These are phyloP conservation scores for Ochropleura plecta DNA, from an alignment of 2,888 invertebrate genomes.

Conservation along the genomic window DNA sequence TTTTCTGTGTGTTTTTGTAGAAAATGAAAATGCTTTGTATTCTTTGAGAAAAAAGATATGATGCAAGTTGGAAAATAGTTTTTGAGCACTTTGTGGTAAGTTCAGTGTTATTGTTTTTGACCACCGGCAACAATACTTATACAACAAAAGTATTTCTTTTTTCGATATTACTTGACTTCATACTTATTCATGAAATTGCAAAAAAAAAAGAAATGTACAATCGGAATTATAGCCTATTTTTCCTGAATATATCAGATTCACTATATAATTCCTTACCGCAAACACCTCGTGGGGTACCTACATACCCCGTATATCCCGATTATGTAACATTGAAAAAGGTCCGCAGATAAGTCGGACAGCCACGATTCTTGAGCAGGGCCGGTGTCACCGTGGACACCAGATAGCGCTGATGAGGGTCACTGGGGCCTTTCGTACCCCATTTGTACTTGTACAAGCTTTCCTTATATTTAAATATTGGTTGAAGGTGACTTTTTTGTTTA, in stretches of 20 bases:
- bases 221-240: neutral
- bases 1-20: constrained; percentile 3
- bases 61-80: neutral
- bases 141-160: neutral
- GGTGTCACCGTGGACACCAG: constrained; percentile 67
- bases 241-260: neutral
- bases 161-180: neutral
- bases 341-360: constrained; percentile 60
- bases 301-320: constrained; percentile 46
- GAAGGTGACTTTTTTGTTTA: constrained; percentile 24
- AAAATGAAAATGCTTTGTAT: constrained; percentile 1
- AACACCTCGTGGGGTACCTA: constrained; percentile 13
- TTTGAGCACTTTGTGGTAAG: neutral
- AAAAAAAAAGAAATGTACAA: neutral
- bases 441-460: constrained; percentile 57
- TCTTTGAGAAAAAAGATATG: neutral
- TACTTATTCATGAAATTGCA: neutral
- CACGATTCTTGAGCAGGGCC: constrained; percentile 53
- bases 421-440: constrained; percentile 41
- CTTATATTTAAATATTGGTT: constrained; percentile 50
- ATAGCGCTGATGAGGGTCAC: constrained; percentile 71
- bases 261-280: neutral
- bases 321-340: constrained; percentile 66
- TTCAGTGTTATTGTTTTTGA: neutral
- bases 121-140: neutral